phyloP scores from a whole-genome alignment of 2,113 vertebrate genomes.

The Corythornis cristatus region DNA sequence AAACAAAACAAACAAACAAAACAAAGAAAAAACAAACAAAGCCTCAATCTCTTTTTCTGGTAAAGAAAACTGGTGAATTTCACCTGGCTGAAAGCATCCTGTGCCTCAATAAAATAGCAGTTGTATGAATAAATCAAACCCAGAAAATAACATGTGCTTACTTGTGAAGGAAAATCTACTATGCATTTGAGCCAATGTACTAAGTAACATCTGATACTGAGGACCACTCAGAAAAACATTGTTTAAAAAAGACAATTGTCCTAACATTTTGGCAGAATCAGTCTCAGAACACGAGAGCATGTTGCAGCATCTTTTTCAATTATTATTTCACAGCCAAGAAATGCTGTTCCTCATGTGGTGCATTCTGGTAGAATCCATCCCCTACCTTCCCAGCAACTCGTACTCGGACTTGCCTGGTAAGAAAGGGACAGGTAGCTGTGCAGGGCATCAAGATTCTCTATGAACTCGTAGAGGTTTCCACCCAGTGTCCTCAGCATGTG shows the following conservation, averaged over 20 bases:
- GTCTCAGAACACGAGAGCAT: background rate
- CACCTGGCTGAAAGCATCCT: background rate
- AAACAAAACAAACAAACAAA: too few species aligned
- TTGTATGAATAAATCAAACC: background rate
- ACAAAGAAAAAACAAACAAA: background rate
- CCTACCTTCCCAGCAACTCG: background rate
- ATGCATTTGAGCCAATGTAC: background rate
- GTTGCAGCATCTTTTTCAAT: background rate
- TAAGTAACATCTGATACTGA: background rate
- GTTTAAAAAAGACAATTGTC: background rate
- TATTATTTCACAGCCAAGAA: background rate
- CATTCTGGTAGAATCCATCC: background rate
- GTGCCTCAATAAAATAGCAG: background rate
- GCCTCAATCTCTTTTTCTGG: background rate
- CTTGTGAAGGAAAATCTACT: background rate
- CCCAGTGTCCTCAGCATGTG: conserved; percentile 84
- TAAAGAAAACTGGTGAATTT: background rate
- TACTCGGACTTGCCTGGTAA: conserved; percentile 74
- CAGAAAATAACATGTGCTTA: background rate
- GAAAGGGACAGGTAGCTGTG: conserved; percentile 83
- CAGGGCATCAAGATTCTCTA: conserved; percentile 82
- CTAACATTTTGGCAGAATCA: background rate
- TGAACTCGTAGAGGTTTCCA: conserved; percentile 83
- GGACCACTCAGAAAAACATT: background rate
- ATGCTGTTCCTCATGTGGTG: background rate